Base-by-base conservation (phyloP, 2,797 vertebrate genomes). In the Squalus acanthias region DNA sequence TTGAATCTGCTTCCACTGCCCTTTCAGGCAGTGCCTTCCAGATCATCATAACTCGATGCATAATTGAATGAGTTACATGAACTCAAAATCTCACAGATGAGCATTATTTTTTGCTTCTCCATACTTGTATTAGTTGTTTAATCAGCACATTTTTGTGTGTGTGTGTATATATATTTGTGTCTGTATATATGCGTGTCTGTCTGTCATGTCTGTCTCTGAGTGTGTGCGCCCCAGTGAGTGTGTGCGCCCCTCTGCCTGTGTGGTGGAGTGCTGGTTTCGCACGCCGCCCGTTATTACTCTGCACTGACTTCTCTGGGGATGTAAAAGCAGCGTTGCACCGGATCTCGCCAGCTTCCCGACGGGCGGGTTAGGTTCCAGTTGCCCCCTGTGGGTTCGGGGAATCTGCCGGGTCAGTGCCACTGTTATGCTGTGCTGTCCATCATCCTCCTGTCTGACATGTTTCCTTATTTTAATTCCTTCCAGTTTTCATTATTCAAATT, bases 401-500 rank as follows among this genome's bases (percentile, higher is more conserved):
- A 24, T 24, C 5, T 10, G 4, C 10, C 33, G 13, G 5, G 1
- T 67, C n/a, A 46, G 20, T 69, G 65, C 8, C 91, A 22, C n/a
- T 69, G 20, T 50, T 7, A 85, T 24, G 6, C 46, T 85, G n/a
- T 92, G 91, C 39, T 39, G 2, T 46, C 22, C 1, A 5, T 67
- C n/a, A 3, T 67, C 20, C 2, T 69, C 91, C 63, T 93, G 8
- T 22, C 91, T n/a, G 57, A 91, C 57, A 63, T 17, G 57, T 91
- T 63, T 12, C 22, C 50, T 96, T 97, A 72, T 95, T 97, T 57
- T 97, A 70, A 96, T 98, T 96, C 97, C 97, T 98, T 96, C 97
- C 97, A 98, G 97, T 97, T 97, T 97, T 97, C 97, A 97, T 97
- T 97, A 96, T 96, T 93, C 39, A 22, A 63, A 46, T 69, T 7